Base-by-base conservation (phyloP, 2,113 vertebrate genomes). In the Charina bottae region DNA sequence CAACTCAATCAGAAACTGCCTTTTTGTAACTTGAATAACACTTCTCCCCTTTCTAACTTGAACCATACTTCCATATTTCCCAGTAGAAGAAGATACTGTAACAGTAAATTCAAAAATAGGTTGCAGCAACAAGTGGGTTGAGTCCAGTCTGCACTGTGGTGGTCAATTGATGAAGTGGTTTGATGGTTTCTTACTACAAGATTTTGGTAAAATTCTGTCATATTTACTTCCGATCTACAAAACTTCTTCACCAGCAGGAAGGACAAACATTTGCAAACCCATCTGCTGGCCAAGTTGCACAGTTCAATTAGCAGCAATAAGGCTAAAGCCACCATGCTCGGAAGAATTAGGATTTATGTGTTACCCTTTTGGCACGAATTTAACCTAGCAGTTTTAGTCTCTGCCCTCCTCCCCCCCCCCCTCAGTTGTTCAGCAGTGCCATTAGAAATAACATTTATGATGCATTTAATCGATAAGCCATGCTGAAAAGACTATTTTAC, bases 401-500 rank as follows among this genome's bases (percentile, higher is more conserved):
- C 28, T 33, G 28, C 6, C 64, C 28, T 12, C 12, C 12, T 68
- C 26, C 88, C 86, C 85, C n/a, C 4, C 42, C 0, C 0, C 9
- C 49, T 93, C 87, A 3, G 9, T 92, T 93, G 89, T 95, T 88
- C 85, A 88, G 83, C 78, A 92, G 78, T 91, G 7, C 0, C 4
- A 17, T 60, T 94, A 88, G 7, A 93, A 96, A 26, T 53, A 93
- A 60, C 3, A 24, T 5, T 26, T 88, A 1, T 28, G 11, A 33
- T 92, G 12, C 55, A 92, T 89, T 93, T 93, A 53, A 90, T 94
- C 89, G 91, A 89, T 72, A 90, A 94, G n/a, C 11, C 3, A 78
- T 58, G 28, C 0, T 92, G 60, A 92, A 60, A 0, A 85, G 56
- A 86, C 15, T 68, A 24, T 93, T 91, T 93, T 10, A 88, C 92